Evolutionary conservation across 1,140 invertebrate genomes (phyloP).

Genomic region (Calephelis virginiensis): DNA sequence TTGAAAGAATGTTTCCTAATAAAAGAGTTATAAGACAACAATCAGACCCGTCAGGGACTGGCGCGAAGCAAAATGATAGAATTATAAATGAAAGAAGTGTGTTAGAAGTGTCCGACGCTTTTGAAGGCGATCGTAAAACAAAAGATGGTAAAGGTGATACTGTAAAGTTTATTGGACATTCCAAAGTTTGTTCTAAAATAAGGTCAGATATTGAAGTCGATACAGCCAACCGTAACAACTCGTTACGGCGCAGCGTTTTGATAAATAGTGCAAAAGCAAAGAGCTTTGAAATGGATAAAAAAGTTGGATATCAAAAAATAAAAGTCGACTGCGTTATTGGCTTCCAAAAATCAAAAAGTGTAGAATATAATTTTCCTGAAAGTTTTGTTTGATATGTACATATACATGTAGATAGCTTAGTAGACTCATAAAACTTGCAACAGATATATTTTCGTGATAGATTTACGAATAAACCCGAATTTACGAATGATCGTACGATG

Average conservation of each 20-base stretch:
- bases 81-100: constrained; percentile 62
- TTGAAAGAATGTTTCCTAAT: constrained; percentile 59
- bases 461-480: too few species aligned
- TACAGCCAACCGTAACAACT: constrained; percentile 43
- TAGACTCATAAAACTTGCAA: constrained; percentile 28
- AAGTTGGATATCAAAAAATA: constrained; percentile 57
- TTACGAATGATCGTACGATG: too few species aligned
- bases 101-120: constrained; percentile 46
- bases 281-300: constrained; percentile 63
- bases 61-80: constrained; percentile 46
- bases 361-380: constrained; percentile 66
- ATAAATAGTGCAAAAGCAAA: constrained; percentile 71
- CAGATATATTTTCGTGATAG: too few species aligned
- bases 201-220: constrained; percentile 54
- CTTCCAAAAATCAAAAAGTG: constrained; percentile 61
- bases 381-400: constrained; percentile 61
- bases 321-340: constrained; percentile 61
- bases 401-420: constrained; percentile 32
- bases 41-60: constrained; percentile 60
- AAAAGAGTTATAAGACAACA: constrained; percentile 65
- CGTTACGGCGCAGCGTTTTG: constrained; percentile 71
- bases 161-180: constrained; percentile 57
- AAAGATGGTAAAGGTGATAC: constrained; percentile 36
- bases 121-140: constrained; percentile 37
- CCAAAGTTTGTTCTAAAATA: constrained; percentile 53